Evolutionary conservation across 2,113 vertebrate genomes (phyloP), one percentile per base, ranked within the genome.

Genomic region (Lota lota): DNA sequence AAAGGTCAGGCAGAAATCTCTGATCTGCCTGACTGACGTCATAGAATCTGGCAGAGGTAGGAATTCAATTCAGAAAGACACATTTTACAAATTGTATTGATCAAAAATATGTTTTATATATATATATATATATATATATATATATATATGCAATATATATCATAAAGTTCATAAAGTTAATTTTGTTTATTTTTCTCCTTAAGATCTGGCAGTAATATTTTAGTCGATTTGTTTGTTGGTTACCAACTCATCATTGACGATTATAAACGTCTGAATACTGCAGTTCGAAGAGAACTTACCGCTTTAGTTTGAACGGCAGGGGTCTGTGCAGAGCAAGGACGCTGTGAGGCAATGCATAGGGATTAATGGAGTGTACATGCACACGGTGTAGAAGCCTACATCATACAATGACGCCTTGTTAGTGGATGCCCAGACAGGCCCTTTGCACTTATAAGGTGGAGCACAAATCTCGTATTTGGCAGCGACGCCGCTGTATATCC

Each of bases 251-350:
- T 47, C 40, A 47, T 11, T 47, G 40, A 14, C 40, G 28, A 75
- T 47, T 7, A 47, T 1, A 47, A 14, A 47, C 40, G 40, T 14
- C 40, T 47, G 8, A 11, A 5, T 33, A 33, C 4, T 28, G 24
- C 24, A 78, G 71, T 78, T 67, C 11, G 51, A 76, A 19, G 0
- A 74, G 66, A 76, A 87, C 89, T 90, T 86, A 94, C 89, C 84
- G 79, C 63, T 84, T 76, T 92, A 83, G 72, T 36, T 33, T 77
- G 83, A 74, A 84, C 76, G 75, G 87, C 58, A 62, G 88, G 83
- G 7, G 77, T 77, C 76, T 88, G 88, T 21, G 81, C 88, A 88
- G 93, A 91, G 40, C 81, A 84, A 68, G 85, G 88, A 79, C 73
- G 87, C 93, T 93, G 88, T 88, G 90, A 83, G 88, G 74, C 63